Base-by-base conservation (phyloP, 2,797 vertebrate genomes). In the Leuciscus waleckii region DNA sequence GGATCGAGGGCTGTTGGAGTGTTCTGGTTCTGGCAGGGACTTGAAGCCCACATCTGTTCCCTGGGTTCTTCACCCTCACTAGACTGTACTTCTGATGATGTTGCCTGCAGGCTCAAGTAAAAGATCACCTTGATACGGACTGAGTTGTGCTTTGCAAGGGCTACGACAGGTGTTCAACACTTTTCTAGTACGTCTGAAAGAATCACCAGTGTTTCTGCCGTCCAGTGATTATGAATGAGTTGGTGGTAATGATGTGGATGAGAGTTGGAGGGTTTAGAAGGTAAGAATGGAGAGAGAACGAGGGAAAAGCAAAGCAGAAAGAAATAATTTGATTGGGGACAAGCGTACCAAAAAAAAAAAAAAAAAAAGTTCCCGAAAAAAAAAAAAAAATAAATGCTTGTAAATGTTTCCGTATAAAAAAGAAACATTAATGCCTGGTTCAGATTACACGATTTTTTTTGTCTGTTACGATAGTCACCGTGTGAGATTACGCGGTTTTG, bases 1-100 rank as follows among this genome's bases (percentile, higher is more conserved):
- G 94, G 94, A 95, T 90, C 84, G 87, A 89, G 83, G 88, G 90
- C 90, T 90, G 80, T 81, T 26, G 29, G 19, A 75, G 29, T 74
- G 61, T 69, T 29, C 39, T 32, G 32, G 82, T 63, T 79, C 81
- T 70, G 46, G 79, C 76, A 73, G 82, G 76, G 76, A 83, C 63
- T 69, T 68, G 68, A 73, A 82, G 23, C 46, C 61, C 73, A n/a
- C 51, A 35, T 68, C 46, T 83, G 58, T 85, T 74, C 67, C 68
- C 26, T 83, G 81, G 76, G 68, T 81, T 85, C 68, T 68, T 69
- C 17, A 46, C 76, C 68, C 81, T 68, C 49, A 58, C 39, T 54
- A 19, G 63, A 5, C 54, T 3, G 56, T 23, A 65, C 49, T 82
- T 71, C 19, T 32, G 43, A 39, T 81, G 79, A 71, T 70, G 81